These are phyloP conservation scores for Mongoloraphidia duomilia DNA, from an alignment of 2,888 invertebrate genomes.

Conservation along the genomic window DNA sequence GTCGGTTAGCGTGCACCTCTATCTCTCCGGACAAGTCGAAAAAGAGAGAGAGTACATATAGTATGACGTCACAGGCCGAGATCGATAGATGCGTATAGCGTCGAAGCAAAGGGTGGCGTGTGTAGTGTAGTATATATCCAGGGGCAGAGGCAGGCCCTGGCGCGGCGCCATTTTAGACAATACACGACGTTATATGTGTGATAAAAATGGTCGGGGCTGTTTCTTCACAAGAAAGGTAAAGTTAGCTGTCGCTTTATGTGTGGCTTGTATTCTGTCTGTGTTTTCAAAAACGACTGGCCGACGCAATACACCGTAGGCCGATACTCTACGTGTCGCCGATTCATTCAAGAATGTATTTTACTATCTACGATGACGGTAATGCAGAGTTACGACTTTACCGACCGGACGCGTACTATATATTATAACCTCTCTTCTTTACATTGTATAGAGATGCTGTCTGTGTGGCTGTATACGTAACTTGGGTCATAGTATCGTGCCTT, in stretches of 20 bases:
- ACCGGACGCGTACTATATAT: not conserved
- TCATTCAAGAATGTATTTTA: not conserved
- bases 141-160: slow-evolving; percentile 6
- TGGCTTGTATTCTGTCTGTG: not conserved
- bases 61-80: too few relatives aligned
- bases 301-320: slow-evolving; percentile 1
- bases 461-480: too few relatives aligned
- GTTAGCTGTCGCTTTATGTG: slow-evolving; percentile 12
- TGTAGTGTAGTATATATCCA: slow-evolving; percentile 8
- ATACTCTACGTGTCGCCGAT: slow-evolving; percentile 2
- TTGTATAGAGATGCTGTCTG: too few relatives aligned
- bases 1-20: too few relatives aligned
- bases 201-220: slow-evolving; percentile 56
- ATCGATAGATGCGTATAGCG: slow-evolving; percentile 8
- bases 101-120: slow-evolving; percentile 6
- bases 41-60: too few relatives aligned
- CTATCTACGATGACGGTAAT: not conserved
- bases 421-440: too few relatives aligned
- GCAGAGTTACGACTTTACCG: not conserved
- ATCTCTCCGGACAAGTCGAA: too few relatives aligned
- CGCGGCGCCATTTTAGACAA: slow-evolving; percentile 17
- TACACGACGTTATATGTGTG: slow-evolving; percentile 40
- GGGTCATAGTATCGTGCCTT: not conserved
- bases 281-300: not conserved
- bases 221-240: slow-evolving; percentile 49